Conservation (phyloP, 2,888 invertebrate species). For the Choristoneura rosaceana region DNA sequence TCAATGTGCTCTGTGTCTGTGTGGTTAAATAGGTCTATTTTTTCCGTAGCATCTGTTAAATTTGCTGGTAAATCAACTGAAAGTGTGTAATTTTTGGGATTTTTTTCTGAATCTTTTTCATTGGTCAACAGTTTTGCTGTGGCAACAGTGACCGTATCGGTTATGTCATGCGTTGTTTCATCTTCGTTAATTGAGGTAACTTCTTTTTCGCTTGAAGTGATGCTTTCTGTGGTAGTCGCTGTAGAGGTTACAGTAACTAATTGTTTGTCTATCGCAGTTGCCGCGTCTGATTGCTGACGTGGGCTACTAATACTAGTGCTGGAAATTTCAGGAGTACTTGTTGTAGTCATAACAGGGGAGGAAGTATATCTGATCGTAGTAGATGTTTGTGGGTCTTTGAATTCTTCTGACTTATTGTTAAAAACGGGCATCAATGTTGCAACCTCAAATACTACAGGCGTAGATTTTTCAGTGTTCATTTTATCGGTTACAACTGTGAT, state of each 20-base stretch:
- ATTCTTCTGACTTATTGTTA: constrained; percentile 46
- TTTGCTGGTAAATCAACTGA: constrained; percentile 44
- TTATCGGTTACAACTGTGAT: constrained; percentile 60
- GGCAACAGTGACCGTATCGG: constrained; percentile 8
- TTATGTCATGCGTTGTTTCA: constrained; percentile 1
- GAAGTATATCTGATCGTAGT: constrained; percentile 11
- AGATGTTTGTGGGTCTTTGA: neutral
- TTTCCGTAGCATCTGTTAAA: constrained; percentile 30
- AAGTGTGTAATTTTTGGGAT: constrained; percentile 38
- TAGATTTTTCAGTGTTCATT: constrained; percentile 50
- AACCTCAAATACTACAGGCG: constrained; percentile 57
- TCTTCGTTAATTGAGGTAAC: neutral
- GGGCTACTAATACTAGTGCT: constrained; percentile 7
- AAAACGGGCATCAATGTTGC: constrained; percentile 65
- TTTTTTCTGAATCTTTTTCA: constrained; percentile 13
- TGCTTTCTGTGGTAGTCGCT: neutral
- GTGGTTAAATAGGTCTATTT: constrained; percentile 40
- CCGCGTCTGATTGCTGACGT: neutral
- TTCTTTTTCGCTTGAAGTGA: constrained; percentile 8
- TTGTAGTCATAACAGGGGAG: constrained; percentile 1
- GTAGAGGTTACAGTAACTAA: neutral
- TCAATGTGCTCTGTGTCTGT: constrained; percentile 35
- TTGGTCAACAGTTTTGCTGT: constrained; percentile 41
- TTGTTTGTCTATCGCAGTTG: constrained; percentile 1
- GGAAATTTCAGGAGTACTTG: neutral